These are phyloP conservation scores for Conus canariensis DNA, from an alignment of 2,888 invertebrate species.

Conservation along the genomic window DNA sequence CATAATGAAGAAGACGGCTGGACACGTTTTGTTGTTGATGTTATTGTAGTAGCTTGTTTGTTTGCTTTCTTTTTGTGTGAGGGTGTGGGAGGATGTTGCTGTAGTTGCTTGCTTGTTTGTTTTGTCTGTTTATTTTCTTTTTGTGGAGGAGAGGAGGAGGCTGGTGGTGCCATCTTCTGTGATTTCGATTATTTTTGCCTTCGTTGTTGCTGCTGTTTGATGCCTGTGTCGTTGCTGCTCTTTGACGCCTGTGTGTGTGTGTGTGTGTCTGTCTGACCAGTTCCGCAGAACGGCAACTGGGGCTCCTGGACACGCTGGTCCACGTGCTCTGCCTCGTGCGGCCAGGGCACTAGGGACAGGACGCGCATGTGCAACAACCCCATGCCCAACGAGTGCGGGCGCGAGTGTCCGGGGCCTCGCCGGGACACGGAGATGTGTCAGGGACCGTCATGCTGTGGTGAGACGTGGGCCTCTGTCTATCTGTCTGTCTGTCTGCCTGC, in stretches of 20 bases:
- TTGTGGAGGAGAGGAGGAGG: too few species aligned
- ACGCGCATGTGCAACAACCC: constrained; percentile 27
- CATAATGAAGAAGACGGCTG: too few species aligned
- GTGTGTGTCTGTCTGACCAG: background rate
- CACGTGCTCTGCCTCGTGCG: constrained; percentile 34
- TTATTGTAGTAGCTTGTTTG: too few species aligned
- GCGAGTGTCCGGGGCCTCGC: background rate
- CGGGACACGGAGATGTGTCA: background rate
- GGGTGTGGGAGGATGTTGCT: too few species aligned
- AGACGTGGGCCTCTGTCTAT: background rate
- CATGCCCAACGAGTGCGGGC: background rate
- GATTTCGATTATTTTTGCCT: too few species aligned
- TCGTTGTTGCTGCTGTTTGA: background rate
- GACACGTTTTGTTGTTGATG: too few species aligned
- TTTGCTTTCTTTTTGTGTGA: too few species aligned
- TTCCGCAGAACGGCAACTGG: constrained; percentile 40
- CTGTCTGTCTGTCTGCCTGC: too few species aligned
- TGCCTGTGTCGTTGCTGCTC: too few species aligned
- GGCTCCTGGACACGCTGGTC: constrained; percentile 8
- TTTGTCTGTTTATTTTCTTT: too few species aligned
- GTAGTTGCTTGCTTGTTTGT: too few species aligned
- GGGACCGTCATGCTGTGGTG: constrained; percentile 13
- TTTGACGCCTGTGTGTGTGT: background rate
- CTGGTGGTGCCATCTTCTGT: too few species aligned
- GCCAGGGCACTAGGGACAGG: constrained; percentile 20